Base-by-base conservation (phyloP, 2,113 vertebrate genomes). In the Pedetes capensis region DNA sequence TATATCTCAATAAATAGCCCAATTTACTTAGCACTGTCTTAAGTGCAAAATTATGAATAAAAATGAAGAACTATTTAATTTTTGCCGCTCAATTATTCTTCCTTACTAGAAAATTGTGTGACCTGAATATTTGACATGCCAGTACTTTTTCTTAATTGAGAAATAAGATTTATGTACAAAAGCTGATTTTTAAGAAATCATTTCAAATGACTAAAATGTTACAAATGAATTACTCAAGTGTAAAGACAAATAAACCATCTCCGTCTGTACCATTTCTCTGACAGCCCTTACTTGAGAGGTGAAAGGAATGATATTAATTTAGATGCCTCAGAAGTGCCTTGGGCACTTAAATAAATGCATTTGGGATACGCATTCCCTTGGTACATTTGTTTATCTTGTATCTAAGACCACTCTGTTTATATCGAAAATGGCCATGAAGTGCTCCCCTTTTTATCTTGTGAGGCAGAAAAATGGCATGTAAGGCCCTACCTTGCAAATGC, bases 401-500 rank as follows among this genome's bases (percentile, higher is more conserved):
- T 53, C 87, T 85, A 89, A 95, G 63, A 81, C 34, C 34, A 68
- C 85, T 81, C 84, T 93, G 61, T 95, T 96, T 95, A 93, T 87
- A 93, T 90, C 85, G 57, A 69, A 94, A 96, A 90, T 51, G 63
- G 68, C 82, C 39, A 84, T 81, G 78, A 84, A 96, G 32, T 66
- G 44, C 51, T 96, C 83, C n/a, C n/a, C 76, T 87, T 96, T 93
- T 96, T 91, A 95, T 96, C 94, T 88, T 69, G 8, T 74, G 92
- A 75, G 44, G 39, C 59, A 96, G 80, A 93, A 93, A 95, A 93
- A 87, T 66, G 78, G 16, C 69, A 81, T 44, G 27, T 44, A 91
- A 92, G 81, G 42, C 47, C 7, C 37, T 37, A 34, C 53, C 75
- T 66, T 82, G 49, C 93, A 95, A 96, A 89, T 47, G 64, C 37